Evolutionary conservation across 2,113 vertebrate species (phyloP).

Genomic region (Cricetomys ansorgei): DNA sequence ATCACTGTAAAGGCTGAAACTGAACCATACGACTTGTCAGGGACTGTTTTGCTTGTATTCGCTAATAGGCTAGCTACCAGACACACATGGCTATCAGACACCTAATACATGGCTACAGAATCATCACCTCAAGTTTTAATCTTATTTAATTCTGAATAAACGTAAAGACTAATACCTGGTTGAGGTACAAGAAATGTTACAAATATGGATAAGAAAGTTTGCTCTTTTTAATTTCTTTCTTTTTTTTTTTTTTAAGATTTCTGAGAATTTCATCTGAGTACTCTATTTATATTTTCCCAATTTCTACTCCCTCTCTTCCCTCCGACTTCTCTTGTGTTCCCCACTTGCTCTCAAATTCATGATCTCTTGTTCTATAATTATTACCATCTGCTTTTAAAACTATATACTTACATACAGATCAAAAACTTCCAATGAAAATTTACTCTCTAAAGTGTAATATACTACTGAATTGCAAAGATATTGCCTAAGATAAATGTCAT

Average conservation of each 20-base stretch:
- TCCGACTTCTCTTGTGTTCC: neutral
- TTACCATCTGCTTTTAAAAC: neutral
- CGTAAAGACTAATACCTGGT: neutral
- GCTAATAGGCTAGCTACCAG: neutral
- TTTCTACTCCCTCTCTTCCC: neutral
- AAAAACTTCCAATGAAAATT: neutral
- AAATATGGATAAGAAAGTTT: neutral
- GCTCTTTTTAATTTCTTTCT: neutral
- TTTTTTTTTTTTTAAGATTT: neutral
- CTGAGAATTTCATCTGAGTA: neutral
- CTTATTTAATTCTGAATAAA: neutral
- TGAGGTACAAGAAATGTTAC: neutral
- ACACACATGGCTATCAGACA: rapidly evolving
- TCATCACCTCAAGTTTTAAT: conserved; percentile 7
- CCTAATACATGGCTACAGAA: neutral
- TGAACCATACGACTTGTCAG: neutral
- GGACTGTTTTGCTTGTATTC: neutral
- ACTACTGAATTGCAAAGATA: neutral
- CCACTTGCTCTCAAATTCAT: neutral
- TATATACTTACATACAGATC: neutral
- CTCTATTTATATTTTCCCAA: neutral
- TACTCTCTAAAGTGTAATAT: neutral
- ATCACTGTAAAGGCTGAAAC: conserved; percentile 1
- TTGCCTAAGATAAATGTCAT: neutral
- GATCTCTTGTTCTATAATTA: neutral